These are phyloP conservation scores for Teleopsis dalmanni DNA, from an alignment of 1,140 invertebrate species.

Conservation along the genomic window DNA sequence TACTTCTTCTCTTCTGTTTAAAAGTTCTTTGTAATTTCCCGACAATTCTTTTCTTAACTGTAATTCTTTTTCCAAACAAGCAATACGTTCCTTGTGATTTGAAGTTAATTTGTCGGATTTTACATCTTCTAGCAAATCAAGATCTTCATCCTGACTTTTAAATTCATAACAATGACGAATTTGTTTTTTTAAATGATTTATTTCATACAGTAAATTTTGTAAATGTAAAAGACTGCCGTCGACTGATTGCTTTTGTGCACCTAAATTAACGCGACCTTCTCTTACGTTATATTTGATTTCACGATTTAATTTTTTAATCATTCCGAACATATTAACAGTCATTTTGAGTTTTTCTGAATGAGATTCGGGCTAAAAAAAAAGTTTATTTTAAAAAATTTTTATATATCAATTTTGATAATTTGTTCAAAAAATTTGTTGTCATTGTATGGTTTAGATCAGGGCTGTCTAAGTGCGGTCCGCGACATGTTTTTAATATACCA, in stretches of 20 bases:
- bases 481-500: too few species aligned
- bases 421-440: too few species aligned
- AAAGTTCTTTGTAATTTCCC: constrained; percentile 64
- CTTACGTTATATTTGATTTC: constrained; percentile 81
- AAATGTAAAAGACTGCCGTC: constrained; percentile 84
- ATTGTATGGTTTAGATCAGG: too few species aligned
- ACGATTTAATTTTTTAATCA: constrained; percentile 83
- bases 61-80: constrained; percentile 85
- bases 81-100: constrained; percentile 73
- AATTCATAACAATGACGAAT: constrained; percentile 90
- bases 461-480: too few species aligned
- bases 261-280: constrained; percentile 67
- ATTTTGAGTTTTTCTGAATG: constrained; percentile 59
- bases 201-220: constrained; percentile 93
- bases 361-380: too few species aligned
- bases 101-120: constrained; percentile 70
- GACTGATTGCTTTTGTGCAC: constrained; percentile 74
- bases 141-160: constrained; percentile 90
- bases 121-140: constrained; percentile 73
- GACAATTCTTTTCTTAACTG: constrained; percentile 80
- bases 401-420: too few species aligned
- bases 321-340: constrained; percentile 65
- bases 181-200: constrained; percentile 87
- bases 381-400: too few species aligned
- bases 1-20: constrained; percentile 68